Percentiles rank a stretch among this genome's conserved stretches.
Conservation (phyloP, 2,113 vertebrate genomes). For the Rhinoptilus africanus region DNA sequence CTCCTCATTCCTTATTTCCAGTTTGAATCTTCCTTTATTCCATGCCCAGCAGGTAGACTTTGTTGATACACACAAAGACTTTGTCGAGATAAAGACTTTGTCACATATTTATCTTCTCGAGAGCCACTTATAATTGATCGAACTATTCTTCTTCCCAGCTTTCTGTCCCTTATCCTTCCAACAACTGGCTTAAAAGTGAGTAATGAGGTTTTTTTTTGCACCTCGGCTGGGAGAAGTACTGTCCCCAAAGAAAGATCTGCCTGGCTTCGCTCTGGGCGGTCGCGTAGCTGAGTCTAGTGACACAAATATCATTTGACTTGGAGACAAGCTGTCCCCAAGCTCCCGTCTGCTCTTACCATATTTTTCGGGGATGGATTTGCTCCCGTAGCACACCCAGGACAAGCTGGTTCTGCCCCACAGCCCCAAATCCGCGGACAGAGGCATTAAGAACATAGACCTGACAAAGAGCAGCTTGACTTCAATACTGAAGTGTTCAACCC, state of each 20-base stretch:
- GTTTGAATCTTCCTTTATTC: background rate
- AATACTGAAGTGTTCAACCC: background rate
- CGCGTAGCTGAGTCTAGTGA: background rate
- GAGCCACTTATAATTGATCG: rapidly evolving
- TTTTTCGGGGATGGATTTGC: background rate
- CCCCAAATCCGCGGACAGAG: background rate
- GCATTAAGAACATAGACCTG: background rate
- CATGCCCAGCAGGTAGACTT: background rate
- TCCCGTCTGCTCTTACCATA: background rate
- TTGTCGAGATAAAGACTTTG: background rate
- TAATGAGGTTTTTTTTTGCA: background rate
- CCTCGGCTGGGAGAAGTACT: background rate
- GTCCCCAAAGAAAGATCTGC: background rate
- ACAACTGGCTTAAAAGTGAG: rapidly evolving
- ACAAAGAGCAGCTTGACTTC: background rate
- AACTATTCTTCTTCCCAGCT: background rate
- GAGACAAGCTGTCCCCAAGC: background rate
- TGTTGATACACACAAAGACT: background rate
- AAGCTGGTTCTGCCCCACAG: background rate
- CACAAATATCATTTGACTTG: background rate
- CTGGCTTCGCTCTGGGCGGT: rapidly evolving
- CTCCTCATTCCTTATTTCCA: background rate
- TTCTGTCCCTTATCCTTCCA: background rate
- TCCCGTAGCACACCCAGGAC: background rate
- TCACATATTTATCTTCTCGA: background rate